Evolutionary conservation across 2,113 vertebrate genomes (phyloP).

Genomic region (Dendrocopos noguchii): DNA sequence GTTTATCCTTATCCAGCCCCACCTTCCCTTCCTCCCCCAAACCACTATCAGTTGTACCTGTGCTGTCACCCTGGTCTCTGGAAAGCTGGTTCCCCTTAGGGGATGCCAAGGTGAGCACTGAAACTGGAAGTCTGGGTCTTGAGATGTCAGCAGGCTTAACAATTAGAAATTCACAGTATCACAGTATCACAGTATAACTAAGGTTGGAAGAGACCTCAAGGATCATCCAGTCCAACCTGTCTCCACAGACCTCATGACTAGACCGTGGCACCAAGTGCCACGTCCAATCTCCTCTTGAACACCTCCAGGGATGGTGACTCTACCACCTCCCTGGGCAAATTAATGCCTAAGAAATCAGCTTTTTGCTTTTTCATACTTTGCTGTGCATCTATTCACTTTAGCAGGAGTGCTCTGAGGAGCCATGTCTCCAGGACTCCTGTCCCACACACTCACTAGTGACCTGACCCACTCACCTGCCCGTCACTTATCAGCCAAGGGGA

Average conservation of each 20-base stretch:
- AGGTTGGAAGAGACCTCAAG: no score
- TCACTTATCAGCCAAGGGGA: background rate
- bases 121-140: background rate
- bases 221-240: no score
- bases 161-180: no score
- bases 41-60: background rate
- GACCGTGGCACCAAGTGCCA: no score
- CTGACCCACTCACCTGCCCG: rapidly evolving
- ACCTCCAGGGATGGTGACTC: no score
- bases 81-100: background rate
- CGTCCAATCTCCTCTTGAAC: no score
- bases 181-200: no score
- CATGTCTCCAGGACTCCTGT: background rate
- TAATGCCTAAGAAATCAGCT: background rate
- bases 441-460: rapidly evolving
- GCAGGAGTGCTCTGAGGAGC: background rate
- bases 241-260: no score
- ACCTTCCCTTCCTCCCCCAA: background rate
- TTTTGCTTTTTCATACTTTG: background rate
- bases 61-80: background rate
- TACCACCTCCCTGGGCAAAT: no score
- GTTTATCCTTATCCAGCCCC: background rate
- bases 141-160: background rate
- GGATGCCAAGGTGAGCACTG: background rate
- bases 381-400: background rate